Evolutionary conservation across 2,888 invertebrate species (phyloP).

Genomic region (Phrixothrix hirtus): DNA sequence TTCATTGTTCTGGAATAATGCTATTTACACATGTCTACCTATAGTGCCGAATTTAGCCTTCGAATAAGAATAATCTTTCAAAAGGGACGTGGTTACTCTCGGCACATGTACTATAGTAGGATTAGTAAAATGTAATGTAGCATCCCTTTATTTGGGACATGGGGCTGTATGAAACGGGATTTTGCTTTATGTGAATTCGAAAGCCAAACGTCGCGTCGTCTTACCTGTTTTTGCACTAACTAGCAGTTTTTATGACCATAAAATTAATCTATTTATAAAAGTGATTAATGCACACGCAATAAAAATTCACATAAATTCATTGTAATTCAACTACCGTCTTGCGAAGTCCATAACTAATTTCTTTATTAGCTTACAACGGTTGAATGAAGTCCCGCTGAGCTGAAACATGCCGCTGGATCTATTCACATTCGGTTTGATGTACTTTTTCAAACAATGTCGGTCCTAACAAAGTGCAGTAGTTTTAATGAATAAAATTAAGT

Average conservation of each 20-base stretch:
- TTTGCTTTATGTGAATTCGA: no score
- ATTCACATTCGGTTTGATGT: slow-evolving; percentile 17
- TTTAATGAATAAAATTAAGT: no score
- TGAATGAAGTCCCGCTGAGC: slow-evolving; percentile 46
- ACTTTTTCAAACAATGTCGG: slow-evolving; percentile 8
- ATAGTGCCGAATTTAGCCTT: slow-evolving; percentile 7
- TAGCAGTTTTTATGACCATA: no score
- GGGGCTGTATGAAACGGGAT: no score
- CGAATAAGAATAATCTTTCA: slow-evolving; percentile 2
- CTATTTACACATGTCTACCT: slow-evolving; percentile 29
- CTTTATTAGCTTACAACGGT: slow-evolving; percentile 48
- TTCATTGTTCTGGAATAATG: slow-evolving; percentile 36
- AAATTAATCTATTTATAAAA: no score
- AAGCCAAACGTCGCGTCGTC: no score
- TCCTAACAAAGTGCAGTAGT: no score
- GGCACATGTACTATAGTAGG: slow-evolving; percentile 25
- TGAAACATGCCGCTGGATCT: slow-evolving; percentile 38
- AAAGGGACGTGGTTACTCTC: slow-evolving; percentile 13
- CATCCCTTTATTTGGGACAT: slow-evolving; percentile 30
- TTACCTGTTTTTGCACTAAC: no score
- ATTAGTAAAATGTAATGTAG: slow-evolving; percentile 25
- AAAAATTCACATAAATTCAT: slow-evolving; percentile 20
- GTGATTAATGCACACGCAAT: slow-evolving; percentile 12
- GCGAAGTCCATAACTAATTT: slow-evolving; percentile 52
- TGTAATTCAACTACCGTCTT: slow-evolving; percentile 44